These are phyloP conservation scores for Plutomurus gul DNA, from an alignment of 1,140 invertebrate genomes.

Conservation along the genomic window DNA sequence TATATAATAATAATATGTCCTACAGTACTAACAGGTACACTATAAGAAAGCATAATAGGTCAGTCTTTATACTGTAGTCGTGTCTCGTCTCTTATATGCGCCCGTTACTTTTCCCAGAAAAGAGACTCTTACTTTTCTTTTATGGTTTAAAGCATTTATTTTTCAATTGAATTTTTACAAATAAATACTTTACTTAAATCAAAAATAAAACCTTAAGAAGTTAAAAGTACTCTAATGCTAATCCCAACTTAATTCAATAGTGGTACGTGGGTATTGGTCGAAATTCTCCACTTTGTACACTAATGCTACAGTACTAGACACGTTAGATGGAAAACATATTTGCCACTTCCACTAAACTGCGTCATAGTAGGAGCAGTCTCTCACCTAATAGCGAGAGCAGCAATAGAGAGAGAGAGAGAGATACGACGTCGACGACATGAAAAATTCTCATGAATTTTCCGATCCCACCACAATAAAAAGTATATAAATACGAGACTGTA, in stretches of 20 bases:
- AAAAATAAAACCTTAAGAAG: slow-evolving; percentile 7
- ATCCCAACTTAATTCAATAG: slow-evolving; percentile 25
- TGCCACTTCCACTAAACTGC: background rate
- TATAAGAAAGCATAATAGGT: background rate
- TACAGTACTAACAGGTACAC: no score
- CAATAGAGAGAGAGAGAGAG: background rate
- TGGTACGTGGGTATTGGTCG: background rate
- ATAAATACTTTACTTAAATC: slow-evolving; percentile 1
- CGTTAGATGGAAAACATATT: no score
- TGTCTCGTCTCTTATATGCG: background rate
- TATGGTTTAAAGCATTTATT: slow-evolving; percentile 13
- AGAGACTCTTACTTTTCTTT: background rate
- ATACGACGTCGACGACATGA: background rate
- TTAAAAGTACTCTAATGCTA: slow-evolving; percentile 14
- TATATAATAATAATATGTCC: no score
- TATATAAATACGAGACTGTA: background rate
- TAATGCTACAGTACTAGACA: no score
- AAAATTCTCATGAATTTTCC: slow-evolving; percentile 13
- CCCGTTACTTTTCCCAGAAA: background rate
- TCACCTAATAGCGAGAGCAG: background rate
- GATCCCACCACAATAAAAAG: slow-evolving; percentile 17
- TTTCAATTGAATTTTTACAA: slow-evolving; percentile 19
- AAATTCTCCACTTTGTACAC: no score
- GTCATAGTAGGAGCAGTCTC: background rate
- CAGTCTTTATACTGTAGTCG: background rate